A percentile compares a stretch with the other conserved stretches of the same genome.
phyloP scores from a whole-genome alignment of 1,140 invertebrate species.

The Anthonomus grandis region DNA sequence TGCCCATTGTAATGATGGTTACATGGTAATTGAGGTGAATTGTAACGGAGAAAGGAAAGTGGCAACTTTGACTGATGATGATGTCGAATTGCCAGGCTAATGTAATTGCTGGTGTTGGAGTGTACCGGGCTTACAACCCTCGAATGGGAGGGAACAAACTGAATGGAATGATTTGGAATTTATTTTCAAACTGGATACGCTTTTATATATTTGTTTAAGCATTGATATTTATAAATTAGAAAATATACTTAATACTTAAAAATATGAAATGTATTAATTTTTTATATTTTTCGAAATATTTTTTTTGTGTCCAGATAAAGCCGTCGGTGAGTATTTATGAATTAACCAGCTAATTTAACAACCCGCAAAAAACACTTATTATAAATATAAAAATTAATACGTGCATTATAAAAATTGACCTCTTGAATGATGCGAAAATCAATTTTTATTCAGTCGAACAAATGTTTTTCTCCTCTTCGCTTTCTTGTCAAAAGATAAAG shows the following conservation, averaged over 20 bases:
- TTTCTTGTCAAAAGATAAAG: too few relatives aligned
- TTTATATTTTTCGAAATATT: too few relatives aligned
- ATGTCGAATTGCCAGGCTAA: slow-evolving; percentile 38
- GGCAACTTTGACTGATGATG: slow-evolving; percentile 37
- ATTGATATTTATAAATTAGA: background rate
- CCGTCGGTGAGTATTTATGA: too few relatives aligned
- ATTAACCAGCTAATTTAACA: too few relatives aligned
- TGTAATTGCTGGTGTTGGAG: slow-evolving; percentile 39
- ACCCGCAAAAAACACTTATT: too few relatives aligned
- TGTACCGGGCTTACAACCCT: slow-evolving; percentile 29
- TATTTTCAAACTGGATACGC: background rate
- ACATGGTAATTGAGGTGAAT: slow-evolving; percentile 36
- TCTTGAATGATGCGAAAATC: too few relatives aligned
- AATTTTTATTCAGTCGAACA: too few relatives aligned
- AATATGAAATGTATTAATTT: background rate
- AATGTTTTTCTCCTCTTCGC: too few relatives aligned
- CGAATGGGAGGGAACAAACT: slow-evolving; percentile 14
- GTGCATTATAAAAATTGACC: too few relatives aligned
- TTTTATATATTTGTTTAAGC: background rate
- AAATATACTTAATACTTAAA: background rate
- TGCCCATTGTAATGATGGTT: slow-evolving; percentile 20
- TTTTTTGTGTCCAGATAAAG: too few relatives aligned
- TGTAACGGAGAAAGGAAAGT: slow-evolving; percentile 34
- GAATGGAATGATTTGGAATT: too few relatives aligned
- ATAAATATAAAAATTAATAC: too few relatives aligned